Percentiles rank a stretch among this genome's conserved stretches.
Conservation (phyloP, 1,140 invertebrate species). For the Orius laevigatus region DNA sequence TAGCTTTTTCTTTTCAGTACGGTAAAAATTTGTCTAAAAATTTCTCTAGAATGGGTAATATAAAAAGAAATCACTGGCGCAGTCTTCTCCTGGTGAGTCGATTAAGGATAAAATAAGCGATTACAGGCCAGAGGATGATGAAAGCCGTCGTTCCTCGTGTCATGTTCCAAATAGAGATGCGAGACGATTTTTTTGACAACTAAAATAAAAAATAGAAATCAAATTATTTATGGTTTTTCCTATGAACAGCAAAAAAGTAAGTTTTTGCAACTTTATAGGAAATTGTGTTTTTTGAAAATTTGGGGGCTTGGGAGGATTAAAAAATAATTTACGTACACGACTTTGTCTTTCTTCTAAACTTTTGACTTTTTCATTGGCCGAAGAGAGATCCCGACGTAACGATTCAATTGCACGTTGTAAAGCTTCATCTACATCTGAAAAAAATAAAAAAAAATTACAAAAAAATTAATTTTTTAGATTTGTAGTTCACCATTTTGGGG, state of each 20-base stretch:
- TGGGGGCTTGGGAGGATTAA: too few species aligned
- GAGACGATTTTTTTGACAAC: too few species aligned
- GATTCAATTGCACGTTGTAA: conserved; percentile 8
- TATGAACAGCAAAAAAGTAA: too few species aligned
- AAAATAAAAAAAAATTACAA: neutral
- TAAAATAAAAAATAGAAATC: too few species aligned
- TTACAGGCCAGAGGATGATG: conserved; percentile 2
- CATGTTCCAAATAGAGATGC: neutral
- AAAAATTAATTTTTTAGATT: conserved; percentile 2
- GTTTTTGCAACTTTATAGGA: too few species aligned
- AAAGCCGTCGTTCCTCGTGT: conserved; percentile 1
- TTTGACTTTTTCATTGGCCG: conserved; percentile 6
- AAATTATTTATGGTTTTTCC: too few species aligned
- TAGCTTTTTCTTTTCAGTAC: too few species aligned
- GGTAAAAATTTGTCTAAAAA: too few species aligned
- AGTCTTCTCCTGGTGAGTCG: conserved; percentile 1
- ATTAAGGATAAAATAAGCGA: conserved; percentile 3
- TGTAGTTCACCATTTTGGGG: conserved; percentile 1
- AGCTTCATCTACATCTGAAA: conserved; percentile 7
- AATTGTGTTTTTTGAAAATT: neutral
- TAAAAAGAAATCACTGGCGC: neutral
- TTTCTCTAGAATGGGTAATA: too few species aligned
- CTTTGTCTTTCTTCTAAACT: neutral
- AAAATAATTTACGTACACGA: conserved; percentile 1
- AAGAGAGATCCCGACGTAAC: conserved; percentile 1